These are phyloP conservation scores for Enteromius afrohamiltoni DNA, from an alignment of 2,797 vertebrate species.

Conservation along the genomic window DNA sequence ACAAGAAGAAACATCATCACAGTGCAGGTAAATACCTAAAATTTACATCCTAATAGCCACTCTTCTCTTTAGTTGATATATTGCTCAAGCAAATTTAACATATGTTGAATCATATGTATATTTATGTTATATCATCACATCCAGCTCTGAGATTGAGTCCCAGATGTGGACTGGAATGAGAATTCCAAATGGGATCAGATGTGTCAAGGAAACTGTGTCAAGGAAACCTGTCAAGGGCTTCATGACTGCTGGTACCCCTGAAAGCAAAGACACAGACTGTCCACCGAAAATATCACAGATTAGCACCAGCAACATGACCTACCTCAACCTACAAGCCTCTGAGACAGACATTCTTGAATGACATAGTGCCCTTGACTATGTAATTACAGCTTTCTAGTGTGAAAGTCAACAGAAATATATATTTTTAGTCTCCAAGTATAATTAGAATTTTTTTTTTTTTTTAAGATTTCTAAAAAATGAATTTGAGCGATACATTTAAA, in stretches of 20 bases:
- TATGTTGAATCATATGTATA: not conserved
- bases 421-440: not conserved
- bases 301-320: slow-evolving; percentile 16
- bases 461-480: not conserved
- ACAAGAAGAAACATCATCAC: slow-evolving; percentile 73
- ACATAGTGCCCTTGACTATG: not conserved
- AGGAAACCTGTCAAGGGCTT: not conserved
- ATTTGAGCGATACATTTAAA: not conserved
- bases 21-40: slow-evolving; percentile 79
- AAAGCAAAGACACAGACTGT: not conserved
- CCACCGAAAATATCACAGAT: slow-evolving; percentile 3
- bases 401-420: not conserved
- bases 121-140: slow-evolving; percentile 16
- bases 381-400: not conserved
- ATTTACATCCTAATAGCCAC: not conserved
- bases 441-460: too few relatives aligned
- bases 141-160: slow-evolving; percentile 36
- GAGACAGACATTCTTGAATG: slow-evolving; percentile 54
- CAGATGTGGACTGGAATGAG: slow-evolving; percentile 25
- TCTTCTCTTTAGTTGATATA: not conserved
- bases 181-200: slow-evolving; percentile 7
- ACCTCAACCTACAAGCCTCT: slow-evolving; percentile 45
- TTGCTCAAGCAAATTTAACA: not conserved
- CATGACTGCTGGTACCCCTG: not conserved
- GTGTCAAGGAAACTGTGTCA: slow-evolving; percentile 19